Base-by-base conservation (phyloP, 2,113 vertebrate genomes). In the Pitta sordida region DNA sequence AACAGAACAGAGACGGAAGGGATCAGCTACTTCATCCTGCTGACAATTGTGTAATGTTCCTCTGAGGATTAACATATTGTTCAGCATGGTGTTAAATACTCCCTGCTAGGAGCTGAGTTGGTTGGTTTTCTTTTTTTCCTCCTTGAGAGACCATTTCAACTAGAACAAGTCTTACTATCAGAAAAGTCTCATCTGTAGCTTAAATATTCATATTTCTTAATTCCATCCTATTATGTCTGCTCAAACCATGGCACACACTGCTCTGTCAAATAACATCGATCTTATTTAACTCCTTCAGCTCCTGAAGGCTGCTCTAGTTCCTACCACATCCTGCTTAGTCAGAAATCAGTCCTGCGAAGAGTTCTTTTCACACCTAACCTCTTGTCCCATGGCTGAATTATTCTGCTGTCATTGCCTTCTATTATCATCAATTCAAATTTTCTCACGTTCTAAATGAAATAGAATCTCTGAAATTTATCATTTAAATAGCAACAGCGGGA, bases 41-140 rank as follows among this genome's bases (percentile, higher is more conserved):
- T 94, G 95, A 88, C 93, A 96, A 92, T 89, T 87, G 81, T 58
- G 49, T 59, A 91, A 79, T 9, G 70, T 69, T 91, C 89, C 93
- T 93, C 74, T 73, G 78, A 92, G 86, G 93, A 95, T 96, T 92
- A 96, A 86, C 94, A 95, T 87, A 76, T 96, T 96, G 93, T 96
- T 94, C 91, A 93, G 88, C 55, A 55, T 22, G 89, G 81, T 93
- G 86, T 96, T 91, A 94, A 79, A 80, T 91, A 92, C 83, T 84
- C 67, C 74, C 83, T 92, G 81, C 62, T 73, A 92, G 86, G 53
- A 93, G 29, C 29, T 76, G 51, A n/a, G n/a, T n/a, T n/a, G n/a
- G n/a, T n/a, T 14, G 10, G 14, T 4, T 0, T 32, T 41, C 39
- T 46, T 46, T 78, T 7, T 46, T 41, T 36, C 67, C n/a, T 60